Percentiles rank a stretch among this genome's conserved stretches.
These are phyloP conservation scores for Paraplagusia blochii DNA, from an alignment of 2,113 vertebrate species.

Conservation along the genomic window DNA sequence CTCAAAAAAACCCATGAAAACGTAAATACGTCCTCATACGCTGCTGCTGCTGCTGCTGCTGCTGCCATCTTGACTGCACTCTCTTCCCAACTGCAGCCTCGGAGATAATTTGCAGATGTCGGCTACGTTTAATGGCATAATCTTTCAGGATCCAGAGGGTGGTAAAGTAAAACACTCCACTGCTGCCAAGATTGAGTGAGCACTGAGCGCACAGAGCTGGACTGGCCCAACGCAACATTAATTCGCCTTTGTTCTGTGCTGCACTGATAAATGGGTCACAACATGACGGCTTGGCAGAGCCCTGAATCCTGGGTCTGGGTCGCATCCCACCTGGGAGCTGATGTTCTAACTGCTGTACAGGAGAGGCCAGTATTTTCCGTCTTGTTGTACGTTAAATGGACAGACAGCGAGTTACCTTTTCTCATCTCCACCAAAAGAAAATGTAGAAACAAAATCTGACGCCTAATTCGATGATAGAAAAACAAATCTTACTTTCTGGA, in stretches of 20 bases:
- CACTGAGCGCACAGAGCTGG: conserved; percentile 9
- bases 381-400: neutral
- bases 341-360: conserved; percentile 15
- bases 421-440: too few relatives aligned
- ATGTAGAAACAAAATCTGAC: conserved; percentile 29
- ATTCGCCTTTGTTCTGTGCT: conserved; percentile 14
- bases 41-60: too few relatives aligned
- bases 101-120: conserved; percentile 18
- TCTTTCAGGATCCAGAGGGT: conserved; percentile 6
- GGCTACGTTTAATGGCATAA: conserved; percentile 23
- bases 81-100: neutral
- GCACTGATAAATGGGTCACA: conserved; percentile 43
- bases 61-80: neutral
- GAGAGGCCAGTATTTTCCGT: neutral
- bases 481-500: conserved; percentile 38
- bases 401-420: too few relatives aligned
- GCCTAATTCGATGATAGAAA: conserved; percentile 39
- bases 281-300: conserved; percentile 42
- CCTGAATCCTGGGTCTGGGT: conserved; percentile 19
- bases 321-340: conserved; percentile 32
- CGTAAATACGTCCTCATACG: too few relatives aligned
- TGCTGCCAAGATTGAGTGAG: conserved; percentile 4
- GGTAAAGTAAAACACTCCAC: neutral
- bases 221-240: conserved; percentile 22
- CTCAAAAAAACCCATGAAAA: too few relatives aligned